Percentiles rank a stretch among this genome's conserved stretches.
Evolutionary conservation across 2,888 invertebrate species (phyloP).

Genomic region (Calliphora vomitoria): DNA sequence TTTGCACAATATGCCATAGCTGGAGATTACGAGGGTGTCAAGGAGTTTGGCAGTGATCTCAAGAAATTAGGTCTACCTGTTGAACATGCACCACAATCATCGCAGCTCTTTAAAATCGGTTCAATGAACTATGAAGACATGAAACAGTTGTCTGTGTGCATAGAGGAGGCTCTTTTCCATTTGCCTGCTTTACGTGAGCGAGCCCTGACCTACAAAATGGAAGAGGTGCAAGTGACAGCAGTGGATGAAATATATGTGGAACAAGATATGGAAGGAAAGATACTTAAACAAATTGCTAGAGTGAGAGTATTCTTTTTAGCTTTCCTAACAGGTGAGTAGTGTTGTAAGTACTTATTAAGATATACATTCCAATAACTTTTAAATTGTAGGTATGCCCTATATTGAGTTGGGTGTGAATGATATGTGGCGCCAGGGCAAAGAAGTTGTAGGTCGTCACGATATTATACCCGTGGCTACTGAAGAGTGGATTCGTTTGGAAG

Average conservation of each 20-base stretch:
- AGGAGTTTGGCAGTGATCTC: conserved; percentile 96
- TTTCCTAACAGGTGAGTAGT: conserved; percentile 92
- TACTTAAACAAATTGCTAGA: conserved; percentile 95
- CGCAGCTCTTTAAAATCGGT: conserved; percentile 98
- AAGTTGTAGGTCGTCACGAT: conserved; percentile 99
- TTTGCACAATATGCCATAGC: conserved; percentile 97
- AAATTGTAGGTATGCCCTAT: conserved; percentile 92
- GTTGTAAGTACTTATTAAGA: not conserved
- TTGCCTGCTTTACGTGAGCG: conserved; percentile 94
- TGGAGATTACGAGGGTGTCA: conserved; percentile 96
- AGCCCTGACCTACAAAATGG: conserved; percentile 96
- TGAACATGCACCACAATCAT: conserved; percentile 98
- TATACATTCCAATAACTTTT: not conserved
- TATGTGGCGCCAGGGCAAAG: conserved; percentile 98
- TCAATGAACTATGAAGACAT: conserved; percentile 95
- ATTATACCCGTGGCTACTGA: conserved; percentile 99
- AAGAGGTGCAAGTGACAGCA: conserved; percentile 96
- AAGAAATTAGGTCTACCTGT: conserved; percentile 97
- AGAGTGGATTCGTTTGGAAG: conserved; percentile 99
- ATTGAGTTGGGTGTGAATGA: conserved; percentile 99
- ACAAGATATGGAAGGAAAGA: conserved; percentile 92
- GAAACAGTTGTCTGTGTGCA: conserved; percentile 94
- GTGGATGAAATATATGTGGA: conserved; percentile 97
- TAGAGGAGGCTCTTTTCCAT: conserved; percentile 97
- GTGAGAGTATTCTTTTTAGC: conserved; percentile 98